A percentile compares a stretch with the other conserved stretches of the same genome.
Evolutionary conservation across 2,888 invertebrate genomes (phyloP).

Genomic region (Colletes collaris): DNA sequence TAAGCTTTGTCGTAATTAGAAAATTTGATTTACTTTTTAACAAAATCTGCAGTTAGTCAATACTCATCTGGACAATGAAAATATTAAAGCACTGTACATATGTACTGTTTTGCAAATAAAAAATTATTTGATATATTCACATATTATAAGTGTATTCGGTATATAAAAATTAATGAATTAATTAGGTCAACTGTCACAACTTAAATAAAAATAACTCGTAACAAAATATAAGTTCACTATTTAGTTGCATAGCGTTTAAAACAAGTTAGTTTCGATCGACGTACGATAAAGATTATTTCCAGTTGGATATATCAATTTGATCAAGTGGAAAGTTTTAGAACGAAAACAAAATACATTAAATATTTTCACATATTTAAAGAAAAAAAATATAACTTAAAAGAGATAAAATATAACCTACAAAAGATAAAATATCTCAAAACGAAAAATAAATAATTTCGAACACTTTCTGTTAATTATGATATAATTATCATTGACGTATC

Average conservation of each 20-base stretch:
- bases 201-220: constrained; percentile 23
- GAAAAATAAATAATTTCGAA: constrained; percentile 5
- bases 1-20: neutral
- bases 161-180: constrained; percentile 10
- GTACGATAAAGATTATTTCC: constrained; percentile 25
- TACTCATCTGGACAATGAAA: neutral
- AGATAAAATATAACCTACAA: constrained; percentile 51
- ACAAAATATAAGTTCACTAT: constrained; percentile 26
- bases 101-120: neutral
- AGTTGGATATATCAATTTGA: constrained; percentile 7
- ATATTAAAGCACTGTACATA: constrained; percentile 27
- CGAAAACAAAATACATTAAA: constrained; percentile 25
- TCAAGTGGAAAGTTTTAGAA: constrained; percentile 1
- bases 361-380: constrained; percentile 2
- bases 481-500: neutral
- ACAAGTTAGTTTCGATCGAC: constrained; percentile 27
- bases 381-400: neutral
- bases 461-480: constrained; percentile 10
- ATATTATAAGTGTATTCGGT: neutral
- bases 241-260: constrained; percentile 5
- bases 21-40: neutral
- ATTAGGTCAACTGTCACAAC: constrained; percentile 1
- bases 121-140: constrained; percentile 8
- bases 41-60: neutral
- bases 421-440: neutral